These are phyloP conservation scores for Pseudocheirus occidentalis DNA, from an alignment of 2,797 vertebrate genomes.

Conservation along the genomic window DNA sequence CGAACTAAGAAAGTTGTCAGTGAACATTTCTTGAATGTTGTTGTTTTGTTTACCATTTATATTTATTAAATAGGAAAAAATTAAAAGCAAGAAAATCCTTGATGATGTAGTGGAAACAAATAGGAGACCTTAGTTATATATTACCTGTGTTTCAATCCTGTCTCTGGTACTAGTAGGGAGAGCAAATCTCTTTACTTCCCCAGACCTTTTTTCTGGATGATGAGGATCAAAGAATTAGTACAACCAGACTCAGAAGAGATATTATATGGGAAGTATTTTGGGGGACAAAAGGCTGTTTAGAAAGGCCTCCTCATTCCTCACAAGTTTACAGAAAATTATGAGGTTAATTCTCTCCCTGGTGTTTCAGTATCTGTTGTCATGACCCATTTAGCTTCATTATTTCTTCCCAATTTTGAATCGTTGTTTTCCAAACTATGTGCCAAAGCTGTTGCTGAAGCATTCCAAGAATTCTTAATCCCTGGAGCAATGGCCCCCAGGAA, in stretches of 20 bases:
- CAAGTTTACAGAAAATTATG: not conserved
- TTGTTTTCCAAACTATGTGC: not conserved
- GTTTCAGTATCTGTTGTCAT: not conserved
- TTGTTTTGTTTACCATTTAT: not conserved
- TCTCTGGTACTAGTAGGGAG: not conserved
- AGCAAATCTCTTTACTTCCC: not conserved
- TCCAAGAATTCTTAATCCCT: slow-evolving; percentile 4
- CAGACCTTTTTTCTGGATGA: not conserved
- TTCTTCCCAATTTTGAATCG: not conserved
- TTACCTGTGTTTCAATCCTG: not conserved
- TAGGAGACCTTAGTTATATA: not conserved
- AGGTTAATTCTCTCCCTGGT: not conserved
- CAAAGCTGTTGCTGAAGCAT: not conserved
- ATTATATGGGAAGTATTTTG: not conserved
- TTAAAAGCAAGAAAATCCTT: not conserved
- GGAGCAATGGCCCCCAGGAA: not conserved
- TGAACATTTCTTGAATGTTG: not conserved
- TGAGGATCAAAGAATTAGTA: not conserved
- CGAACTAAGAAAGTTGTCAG: not conserved
- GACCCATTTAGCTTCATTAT: not conserved
- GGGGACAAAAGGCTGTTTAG: not conserved
- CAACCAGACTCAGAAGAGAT: not conserved
- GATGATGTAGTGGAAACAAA: not conserved
- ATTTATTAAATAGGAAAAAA: not conserved
- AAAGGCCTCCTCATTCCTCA: not conserved